Evolutionary conservation across 2,797 vertebrate species (phyloP), one percentile per base, ranked within the genome.

Genomic region (Chromobotia macracanthus): DNA sequence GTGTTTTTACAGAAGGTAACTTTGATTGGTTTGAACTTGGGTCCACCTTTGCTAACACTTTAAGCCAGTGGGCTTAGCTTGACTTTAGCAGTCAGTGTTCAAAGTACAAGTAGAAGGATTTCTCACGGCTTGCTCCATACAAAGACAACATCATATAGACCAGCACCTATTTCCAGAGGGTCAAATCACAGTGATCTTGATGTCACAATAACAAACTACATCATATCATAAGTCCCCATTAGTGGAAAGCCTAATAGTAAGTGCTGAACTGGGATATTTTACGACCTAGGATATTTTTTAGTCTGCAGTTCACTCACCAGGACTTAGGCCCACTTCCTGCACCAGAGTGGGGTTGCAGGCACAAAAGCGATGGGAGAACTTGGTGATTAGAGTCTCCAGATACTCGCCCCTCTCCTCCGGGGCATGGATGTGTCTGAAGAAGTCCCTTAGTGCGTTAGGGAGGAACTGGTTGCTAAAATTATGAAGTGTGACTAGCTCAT

Each of bases 391-490:
- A 76, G 97, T 98, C 91, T 99, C 97, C 86, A 99, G 94, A 89
- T 99, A 99, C 82, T 99, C 97, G 31, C 97, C 97, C 68, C 97
- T 93, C 89, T 99, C 97, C 90, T 99, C 97, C 0, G 97, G 97
- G 18, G 97, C 97, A 2, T 99, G 97, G 87, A 99, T 98, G 89
- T 98, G 97, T 84, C 95, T 94, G 91, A 99, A 99, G 92, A 99
- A 99, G 78, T 98, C 96, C 86, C 97, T 93, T 90, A 99, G 94
- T 84, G 97, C 97, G 79, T 99, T 99, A 84, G 97, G 97, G 64
- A 99, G 94, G 88, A 99, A 99, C 66, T 99, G 97, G 87, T 99
- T 98, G 89, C 97, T 97, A 94, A 99, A 99, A 90, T 99, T 99
- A 92, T 99, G 97, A 84, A 99, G 93, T 0, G 95, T 98, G 89